Evolutionary conservation across 2,113 vertebrate genomes (phyloP).

Genomic region (Chionomys nivalis): DNA sequence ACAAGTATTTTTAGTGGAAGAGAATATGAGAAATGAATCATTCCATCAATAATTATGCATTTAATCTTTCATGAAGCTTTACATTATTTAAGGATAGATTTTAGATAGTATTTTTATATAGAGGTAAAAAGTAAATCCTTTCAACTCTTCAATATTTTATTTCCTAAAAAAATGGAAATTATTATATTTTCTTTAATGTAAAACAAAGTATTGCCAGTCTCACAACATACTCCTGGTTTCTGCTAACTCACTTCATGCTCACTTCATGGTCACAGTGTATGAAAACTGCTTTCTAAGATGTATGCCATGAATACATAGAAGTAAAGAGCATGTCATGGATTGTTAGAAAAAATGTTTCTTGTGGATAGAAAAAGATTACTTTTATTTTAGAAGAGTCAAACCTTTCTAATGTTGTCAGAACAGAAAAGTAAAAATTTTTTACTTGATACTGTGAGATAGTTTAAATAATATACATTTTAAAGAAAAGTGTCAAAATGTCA

Average conservation of each 20-base stretch:
- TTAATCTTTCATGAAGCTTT: constrained; percentile 34
- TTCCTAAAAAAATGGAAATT: not conserved
- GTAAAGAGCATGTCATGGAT: not conserved
- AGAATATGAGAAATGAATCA: not conserved
- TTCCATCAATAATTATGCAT: not conserved
- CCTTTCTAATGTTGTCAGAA: not conserved
- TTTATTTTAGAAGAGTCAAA: not conserved
- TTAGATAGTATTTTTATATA: not conserved
- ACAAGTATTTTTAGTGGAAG: constrained; percentile 12
- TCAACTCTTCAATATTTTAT: not conserved
- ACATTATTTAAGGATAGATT: not conserved
- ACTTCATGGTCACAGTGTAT: not conserved
- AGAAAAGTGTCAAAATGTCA: constrained; percentile 30
- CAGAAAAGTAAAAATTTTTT: constrained; percentile 11
- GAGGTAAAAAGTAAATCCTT: not conserved
- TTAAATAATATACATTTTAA: constrained; percentile 12
- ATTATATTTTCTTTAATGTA: not conserved
- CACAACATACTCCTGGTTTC: not conserved
- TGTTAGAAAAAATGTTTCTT: not conserved
- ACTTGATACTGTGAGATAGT: not conserved
- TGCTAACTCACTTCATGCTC: not conserved
- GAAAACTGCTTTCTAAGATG: not conserved
- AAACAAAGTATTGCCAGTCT: not conserved
- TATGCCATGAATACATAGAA: not conserved
- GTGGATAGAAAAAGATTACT: not conserved